phyloP scores from a whole-genome alignment of 2,113 vertebrate species.

The Spheniscus mendiculus region DNA sequence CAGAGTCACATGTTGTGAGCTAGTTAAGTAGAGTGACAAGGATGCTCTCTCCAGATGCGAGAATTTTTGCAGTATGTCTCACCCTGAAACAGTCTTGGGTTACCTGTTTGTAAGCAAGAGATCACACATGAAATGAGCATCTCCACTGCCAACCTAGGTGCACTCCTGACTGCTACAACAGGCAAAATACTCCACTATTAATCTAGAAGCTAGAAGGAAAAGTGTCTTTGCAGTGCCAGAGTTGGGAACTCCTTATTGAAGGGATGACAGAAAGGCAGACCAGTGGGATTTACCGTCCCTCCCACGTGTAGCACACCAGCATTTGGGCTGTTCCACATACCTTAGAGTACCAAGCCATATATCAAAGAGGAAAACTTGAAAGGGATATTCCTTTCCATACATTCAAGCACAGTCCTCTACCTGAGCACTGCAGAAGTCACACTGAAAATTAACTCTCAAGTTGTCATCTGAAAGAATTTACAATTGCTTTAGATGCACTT shows the following conservation, averaged over 20 bases:
- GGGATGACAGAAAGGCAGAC: neutral
- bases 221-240: neutral
- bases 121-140: fast-evolving
- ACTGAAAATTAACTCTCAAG: neutral
- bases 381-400: neutral
- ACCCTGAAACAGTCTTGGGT: neutral
- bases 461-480: neutral
- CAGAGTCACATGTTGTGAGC: neutral
- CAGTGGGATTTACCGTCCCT: neutral
- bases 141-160: neutral
- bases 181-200: neutral
- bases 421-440: neutral
- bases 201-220: neutral
- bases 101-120: neutral
- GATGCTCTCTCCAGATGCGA: neutral
- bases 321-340: neutral
- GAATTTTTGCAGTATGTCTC: neutral
- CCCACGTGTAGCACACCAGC: neutral
- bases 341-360: neutral
- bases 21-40: neutral
- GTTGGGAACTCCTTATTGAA: neutral
- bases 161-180: neutral
- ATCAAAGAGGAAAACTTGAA: neutral
- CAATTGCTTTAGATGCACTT: neutral
- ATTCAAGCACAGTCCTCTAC: neutral